phyloP scores from a whole-genome alignment of 2,797 vertebrate genomes.

The Dendrocincla fuliginosa region DNA sequence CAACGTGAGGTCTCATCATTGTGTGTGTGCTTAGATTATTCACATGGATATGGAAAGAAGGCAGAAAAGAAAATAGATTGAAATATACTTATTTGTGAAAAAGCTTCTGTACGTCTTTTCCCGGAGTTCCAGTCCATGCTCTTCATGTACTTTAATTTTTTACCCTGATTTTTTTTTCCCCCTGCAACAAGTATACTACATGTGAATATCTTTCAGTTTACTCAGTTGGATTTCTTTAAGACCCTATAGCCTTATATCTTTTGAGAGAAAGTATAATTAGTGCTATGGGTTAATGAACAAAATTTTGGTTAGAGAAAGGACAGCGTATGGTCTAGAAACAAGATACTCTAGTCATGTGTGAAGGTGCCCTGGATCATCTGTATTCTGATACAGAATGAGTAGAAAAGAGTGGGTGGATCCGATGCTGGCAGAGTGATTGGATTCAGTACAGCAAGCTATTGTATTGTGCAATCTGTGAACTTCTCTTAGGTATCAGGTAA shows the following conservation, averaged over 20 bases:
- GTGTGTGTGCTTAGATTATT: background rate
- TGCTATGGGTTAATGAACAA: background rate
- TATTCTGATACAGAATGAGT: background rate
- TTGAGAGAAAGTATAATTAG: background rate
- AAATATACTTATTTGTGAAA: background rate
- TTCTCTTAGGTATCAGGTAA: background rate
- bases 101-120: fast-evolving
- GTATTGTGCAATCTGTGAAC: background rate
- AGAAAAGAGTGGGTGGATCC: background rate
- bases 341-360: background rate
- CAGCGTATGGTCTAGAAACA: background rate
- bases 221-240: background rate
- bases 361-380: constrained; percentile 27
- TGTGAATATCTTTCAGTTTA: background rate
- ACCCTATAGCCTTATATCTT: background rate
- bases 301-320: background rate
- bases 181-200: fast-evolving
- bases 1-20: background rate
- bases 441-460: background rate
- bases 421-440: background rate
- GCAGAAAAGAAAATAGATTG: background rate
- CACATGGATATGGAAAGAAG: background rate
- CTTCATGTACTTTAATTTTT: background rate
- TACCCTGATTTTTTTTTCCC: background rate
- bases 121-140: background rate